Evolutionary conservation across 2,113 vertebrate species (phyloP), one percentile per base, ranked within the genome.

Genomic region (Notechis scutatus): DNA sequence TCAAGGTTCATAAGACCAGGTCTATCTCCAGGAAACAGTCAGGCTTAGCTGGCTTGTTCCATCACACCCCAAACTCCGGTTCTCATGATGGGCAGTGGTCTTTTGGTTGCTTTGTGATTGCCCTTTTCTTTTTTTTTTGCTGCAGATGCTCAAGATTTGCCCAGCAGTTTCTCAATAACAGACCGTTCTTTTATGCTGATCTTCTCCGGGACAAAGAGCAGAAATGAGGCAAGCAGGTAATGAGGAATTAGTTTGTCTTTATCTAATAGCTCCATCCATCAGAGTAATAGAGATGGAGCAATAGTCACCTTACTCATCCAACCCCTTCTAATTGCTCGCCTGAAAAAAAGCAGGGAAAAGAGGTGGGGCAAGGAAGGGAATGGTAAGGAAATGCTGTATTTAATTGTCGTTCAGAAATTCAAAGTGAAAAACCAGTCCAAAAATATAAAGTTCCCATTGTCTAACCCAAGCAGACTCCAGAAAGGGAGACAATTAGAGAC

Each of bases 221-320:
- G 89, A 96, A 97, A 97, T 96, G 93, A 96, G 94, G 81, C 94
- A 94, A 93, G 93, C 93, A 97, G 96, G 96, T 97, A 98, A 97
- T 97, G 97, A 97, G 97, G 95, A 98, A 97, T 97, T 98, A 97
- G 96, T 97, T 98, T 97, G 95, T 93, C 96, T 97, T 98, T 96
- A 97, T 96, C 96, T 97, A 97, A 97, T 96, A 97, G 96, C 95
- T 97, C 96, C 96, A 97, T 97, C 96, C 96, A 92, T 96, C 97
- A 97, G 96, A 97, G 95, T 97, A 97, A 97, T 92, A 97, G 95
- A 97, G 96, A 94, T 94, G 95, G 94, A 97, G 96, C 97, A 98
- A 96, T 93, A 93, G 92, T 97, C 96, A 97, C 95, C 96, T 93
- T 97, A 91, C 91, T 96, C 96, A 97, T 96, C 93, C 81, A 29